Percentiles rank a stretch among this genome's conserved stretches.
These are phyloP conservation scores for Drosophila quadrilineata DNA, from an alignment of 1,140 invertebrate species.

Conservation along the genomic window DNA sequence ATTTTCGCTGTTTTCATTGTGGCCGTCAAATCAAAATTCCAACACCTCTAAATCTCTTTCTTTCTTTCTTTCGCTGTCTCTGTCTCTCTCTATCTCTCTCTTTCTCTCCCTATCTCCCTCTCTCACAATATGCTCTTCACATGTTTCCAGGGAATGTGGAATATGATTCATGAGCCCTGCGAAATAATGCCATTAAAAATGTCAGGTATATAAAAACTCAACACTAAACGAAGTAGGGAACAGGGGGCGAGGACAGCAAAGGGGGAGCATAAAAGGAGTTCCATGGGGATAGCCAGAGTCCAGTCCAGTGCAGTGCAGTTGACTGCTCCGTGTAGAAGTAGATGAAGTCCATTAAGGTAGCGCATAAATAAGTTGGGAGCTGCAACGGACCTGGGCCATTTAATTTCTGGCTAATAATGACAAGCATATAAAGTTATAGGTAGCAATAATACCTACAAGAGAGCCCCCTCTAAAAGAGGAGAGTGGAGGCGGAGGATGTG, in stretches of 20 bases:
- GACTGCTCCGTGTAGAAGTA: too few species aligned
- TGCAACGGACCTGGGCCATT: slow-evolving; percentile 43
- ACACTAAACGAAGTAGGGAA: too few species aligned
- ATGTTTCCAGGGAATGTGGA: background rate
- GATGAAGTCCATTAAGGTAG: slow-evolving; percentile 72
- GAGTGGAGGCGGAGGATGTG: background rate
- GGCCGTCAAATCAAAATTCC: slow-evolving; percentile 54
- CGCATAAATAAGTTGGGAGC: slow-evolving; percentile 70
- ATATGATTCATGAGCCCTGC: slow-evolving; percentile 49
- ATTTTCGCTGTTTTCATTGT: slow-evolving; percentile 2
- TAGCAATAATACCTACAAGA: too few species aligned
- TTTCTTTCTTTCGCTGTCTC: background rate
- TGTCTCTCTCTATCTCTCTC: slow-evolving; percentile 17
- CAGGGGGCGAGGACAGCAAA: background rate
- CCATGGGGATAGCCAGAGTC: background rate
- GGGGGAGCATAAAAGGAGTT: background rate
- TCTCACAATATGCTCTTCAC: background rate
- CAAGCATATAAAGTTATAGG: slow-evolving; percentile 74
- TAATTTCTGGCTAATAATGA: slow-evolving; percentile 76
- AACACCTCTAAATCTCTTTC: slow-evolving; percentile 35
- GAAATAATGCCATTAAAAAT: slow-evolving; percentile 47
- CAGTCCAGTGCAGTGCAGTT: too few species aligned
- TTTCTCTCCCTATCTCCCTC: background rate
- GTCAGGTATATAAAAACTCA: slow-evolving; percentile 45
- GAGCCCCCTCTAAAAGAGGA: too few species aligned